Evolutionary conservation across 1,140 invertebrate genomes (phyloP), one percentile per base, ranked within the genome.

Genomic region (Heliconius hewitsoni): DNA sequence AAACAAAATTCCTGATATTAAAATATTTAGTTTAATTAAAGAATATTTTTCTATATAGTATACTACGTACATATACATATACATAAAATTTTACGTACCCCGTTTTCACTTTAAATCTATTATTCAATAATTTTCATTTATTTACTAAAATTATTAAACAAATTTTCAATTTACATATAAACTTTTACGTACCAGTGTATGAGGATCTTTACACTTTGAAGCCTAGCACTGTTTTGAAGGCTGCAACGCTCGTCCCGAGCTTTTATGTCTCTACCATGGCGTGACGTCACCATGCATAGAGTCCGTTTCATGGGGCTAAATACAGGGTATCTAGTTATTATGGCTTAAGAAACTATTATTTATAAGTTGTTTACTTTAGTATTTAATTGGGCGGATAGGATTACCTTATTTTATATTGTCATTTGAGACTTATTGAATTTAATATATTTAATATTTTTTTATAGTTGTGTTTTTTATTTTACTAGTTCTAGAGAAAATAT

Each of bases 271-370:
- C 76, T 9, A 72, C 74, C 77, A 79, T 78, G 83, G 71, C 27
- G 87, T 93, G 90, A 93, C 91, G 91, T 93, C 90, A 92, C 82
- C 80, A 66, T 66, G 60, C 60, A 66, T 30, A 66, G 27, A 30
- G 60, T 6, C 16, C 60, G 27, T 11, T 77, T 71, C 77, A 81
- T 81, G 71, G 76, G 34, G 37, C 34, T 52, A 77, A 74, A 74
- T 77, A 50, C 34, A 34, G 8, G 60, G 50, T 66, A 23, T 52
- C 71, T 8, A 13, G 74, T 72, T 80, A 46, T 74, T 76, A 74
- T 52, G 39, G 60, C 34, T 39, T 71, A 77, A 50, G 34, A 77
- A 76, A 77, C 39, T 77, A 27, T 71, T 27, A 77, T 77, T 77
- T 71, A 50, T 57, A 70, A 27, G 60, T 66, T 23, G 27, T 66